phyloP scores from a whole-genome alignment of 2,888 invertebrate species.

The Dynastes tityus region DNA sequence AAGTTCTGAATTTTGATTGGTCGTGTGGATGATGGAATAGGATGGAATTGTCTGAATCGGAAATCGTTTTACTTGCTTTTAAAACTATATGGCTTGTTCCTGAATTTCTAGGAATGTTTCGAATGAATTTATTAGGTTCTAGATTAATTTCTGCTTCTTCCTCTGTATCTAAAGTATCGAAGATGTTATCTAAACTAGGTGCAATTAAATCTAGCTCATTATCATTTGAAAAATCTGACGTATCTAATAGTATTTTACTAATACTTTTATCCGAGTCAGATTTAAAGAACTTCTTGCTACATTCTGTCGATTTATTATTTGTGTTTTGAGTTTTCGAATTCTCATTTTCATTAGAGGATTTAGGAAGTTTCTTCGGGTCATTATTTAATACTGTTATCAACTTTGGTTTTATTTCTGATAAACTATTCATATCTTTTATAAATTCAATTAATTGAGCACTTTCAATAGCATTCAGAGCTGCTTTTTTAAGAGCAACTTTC shows the following conservation, averaged over 20 bases:
- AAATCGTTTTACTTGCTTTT: constrained; percentile 59
- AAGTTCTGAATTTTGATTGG: constrained; percentile 40
- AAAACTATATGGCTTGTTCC: constrained; percentile 57
- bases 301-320: constrained; percentile 41
- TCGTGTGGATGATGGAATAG: constrained; percentile 57
- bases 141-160: not conserved
- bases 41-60: constrained; percentile 61
- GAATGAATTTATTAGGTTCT: not conserved
- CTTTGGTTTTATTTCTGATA: constrained; percentile 48
- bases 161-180: constrained; percentile 66
- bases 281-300: constrained; percentile 70
- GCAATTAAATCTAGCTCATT: constrained; percentile 62
- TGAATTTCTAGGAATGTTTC: constrained; percentile 50
- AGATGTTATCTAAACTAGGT: constrained; percentile 57
- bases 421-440: constrained; percentile 44
- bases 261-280: constrained; percentile 51
- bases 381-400: constrained; percentile 43
- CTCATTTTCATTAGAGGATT: not conserved
- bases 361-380: constrained; percentile 13
- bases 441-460: constrained; percentile 38
- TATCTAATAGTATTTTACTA: constrained; percentile 56
- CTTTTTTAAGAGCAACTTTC: constrained; percentile 60
- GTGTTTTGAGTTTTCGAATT: not conserved
- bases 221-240: constrained; percentile 60
- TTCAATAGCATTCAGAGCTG: constrained; percentile 63